Conservation (phyloP, 2,113 vertebrate genomes). For the Takifugu flavidus region DNA sequence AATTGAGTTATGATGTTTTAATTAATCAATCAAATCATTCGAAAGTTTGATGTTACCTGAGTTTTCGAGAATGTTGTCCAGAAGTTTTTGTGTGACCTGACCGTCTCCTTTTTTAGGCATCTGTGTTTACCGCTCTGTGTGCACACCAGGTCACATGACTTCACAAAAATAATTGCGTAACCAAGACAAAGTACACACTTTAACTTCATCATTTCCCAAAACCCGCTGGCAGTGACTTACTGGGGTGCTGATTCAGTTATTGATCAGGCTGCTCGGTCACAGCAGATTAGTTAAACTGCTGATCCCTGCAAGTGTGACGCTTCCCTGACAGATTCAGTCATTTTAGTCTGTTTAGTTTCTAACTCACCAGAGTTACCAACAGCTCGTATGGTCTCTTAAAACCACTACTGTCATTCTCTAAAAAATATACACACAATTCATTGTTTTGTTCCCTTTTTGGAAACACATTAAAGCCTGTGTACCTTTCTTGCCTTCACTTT, state of each 20-base stretch:
- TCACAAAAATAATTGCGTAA: slow-evolving; percentile 37
- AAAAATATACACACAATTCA: too few species aligned
- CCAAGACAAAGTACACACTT: slow-evolving; percentile 40
- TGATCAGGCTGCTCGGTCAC: slow-evolving; percentile 10
- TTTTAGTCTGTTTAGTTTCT: background rate
- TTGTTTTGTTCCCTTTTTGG: too few species aligned
- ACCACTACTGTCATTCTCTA: background rate
- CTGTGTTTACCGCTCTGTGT: slow-evolving; percentile 7
- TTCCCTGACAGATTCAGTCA: background rate
- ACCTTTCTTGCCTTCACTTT: too few species aligned
- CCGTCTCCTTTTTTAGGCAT: background rate
- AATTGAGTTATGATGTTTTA: too few species aligned
- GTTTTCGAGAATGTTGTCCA: background rate
- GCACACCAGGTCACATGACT: slow-evolving; percentile 12
- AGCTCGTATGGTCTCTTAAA: background rate
- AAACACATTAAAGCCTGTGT: too few species aligned
- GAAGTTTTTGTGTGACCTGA: background rate
- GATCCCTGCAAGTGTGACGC: background rate
- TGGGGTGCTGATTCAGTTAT: slow-evolving; percentile 19
- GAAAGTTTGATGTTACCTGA: background rate
- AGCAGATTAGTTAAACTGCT: background rate
- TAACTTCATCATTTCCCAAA: slow-evolving; percentile 63
- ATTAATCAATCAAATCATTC: background rate
- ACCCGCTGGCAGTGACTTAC: slow-evolving; percentile 9
- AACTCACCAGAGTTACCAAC: background rate